Evolutionary conservation across 35 echinoderm and acorn worm genomes (phyloP).

Genomic region (Apostichopus parvimensis): DNA sequence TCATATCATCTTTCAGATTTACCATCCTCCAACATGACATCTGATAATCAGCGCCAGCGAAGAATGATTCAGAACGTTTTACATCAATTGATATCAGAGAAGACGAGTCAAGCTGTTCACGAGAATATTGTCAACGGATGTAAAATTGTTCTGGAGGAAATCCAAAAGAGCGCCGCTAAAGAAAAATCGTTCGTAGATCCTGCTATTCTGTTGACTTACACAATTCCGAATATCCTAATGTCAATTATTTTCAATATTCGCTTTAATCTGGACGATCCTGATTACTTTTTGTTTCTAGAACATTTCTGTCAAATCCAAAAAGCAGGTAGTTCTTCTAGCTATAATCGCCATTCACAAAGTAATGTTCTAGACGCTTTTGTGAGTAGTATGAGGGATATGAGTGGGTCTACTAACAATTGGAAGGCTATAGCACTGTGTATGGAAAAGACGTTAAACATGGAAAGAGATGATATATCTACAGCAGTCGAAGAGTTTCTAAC

Average conservation of each 20-base stretch:
- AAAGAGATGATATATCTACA: constrained; percentile 45
- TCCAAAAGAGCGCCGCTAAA: constrained; percentile 1
- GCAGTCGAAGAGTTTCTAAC: constrained; percentile 44
- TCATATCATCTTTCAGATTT: constrained; percentile 37
- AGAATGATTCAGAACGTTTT: constrained; percentile 33
- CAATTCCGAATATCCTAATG: constrained; percentile 19
- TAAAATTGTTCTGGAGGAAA: background rate
- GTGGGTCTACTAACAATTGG: background rate
- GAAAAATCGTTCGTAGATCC: background rate
- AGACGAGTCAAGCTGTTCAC: constrained; percentile 2
- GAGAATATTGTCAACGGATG: constrained; percentile 4
- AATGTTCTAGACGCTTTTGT: constrained; percentile 27
- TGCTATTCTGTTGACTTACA: background rate
- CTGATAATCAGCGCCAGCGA: constrained; percentile 2
- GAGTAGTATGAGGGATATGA: background rate
- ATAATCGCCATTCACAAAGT: background rate
- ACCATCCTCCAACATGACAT: constrained; percentile 7
- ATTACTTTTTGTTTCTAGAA: constrained; percentile 45
- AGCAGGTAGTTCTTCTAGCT: background rate
- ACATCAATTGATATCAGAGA: constrained; percentile 20
- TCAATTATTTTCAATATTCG: constrained; percentile 20
- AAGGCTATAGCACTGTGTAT: background rate
- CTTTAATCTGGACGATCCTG: constrained; percentile 7
- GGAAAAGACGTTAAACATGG: constrained; percentile 50
- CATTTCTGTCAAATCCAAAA: background rate